These are phyloP conservation scores for Hypocryptadius cinnamomeus DNA, from an alignment of 2,113 vertebrate genomes.

Conservation along the genomic window DNA sequence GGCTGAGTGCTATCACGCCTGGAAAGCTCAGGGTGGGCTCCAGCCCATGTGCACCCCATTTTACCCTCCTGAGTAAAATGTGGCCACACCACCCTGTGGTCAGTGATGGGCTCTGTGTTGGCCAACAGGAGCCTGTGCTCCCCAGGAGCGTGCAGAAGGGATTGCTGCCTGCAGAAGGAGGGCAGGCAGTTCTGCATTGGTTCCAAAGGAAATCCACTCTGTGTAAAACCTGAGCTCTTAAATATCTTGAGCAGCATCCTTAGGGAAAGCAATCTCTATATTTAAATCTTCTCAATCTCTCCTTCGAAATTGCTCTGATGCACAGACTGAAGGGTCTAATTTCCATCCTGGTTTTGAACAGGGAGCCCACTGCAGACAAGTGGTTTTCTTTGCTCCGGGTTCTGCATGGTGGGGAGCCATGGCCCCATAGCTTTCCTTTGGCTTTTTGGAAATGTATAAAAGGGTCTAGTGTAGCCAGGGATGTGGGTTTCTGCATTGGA, in stretches of 20 bases:
- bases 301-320: neutral
- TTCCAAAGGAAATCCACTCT: neutral
- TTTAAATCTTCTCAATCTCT: slow-evolving; percentile 42
- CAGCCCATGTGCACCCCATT: neutral
- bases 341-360: neutral
- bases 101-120: neutral
- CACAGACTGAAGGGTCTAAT: neutral
- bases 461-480: neutral
- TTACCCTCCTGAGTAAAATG: neutral
- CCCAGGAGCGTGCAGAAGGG: neutral
- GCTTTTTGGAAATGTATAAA: neutral
- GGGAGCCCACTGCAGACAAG: neutral
- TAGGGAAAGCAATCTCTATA: slow-evolving; percentile 18
- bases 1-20: accelerated
- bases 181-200: neutral
- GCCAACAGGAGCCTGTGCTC: accelerated
- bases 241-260: slow-evolving; percentile 18
- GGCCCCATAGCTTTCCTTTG: neutral
- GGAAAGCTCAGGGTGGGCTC: neutral
- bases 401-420: neutral
- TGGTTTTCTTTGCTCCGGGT: neutral
- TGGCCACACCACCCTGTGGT: neutral
- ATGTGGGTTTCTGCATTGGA: neutral
- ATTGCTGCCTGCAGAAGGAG: neutral
- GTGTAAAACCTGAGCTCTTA: slow-evolving; percentile 15